Conservation (phyloP, 2,888 invertebrate genomes). For the Litoditis marina region DNA sequence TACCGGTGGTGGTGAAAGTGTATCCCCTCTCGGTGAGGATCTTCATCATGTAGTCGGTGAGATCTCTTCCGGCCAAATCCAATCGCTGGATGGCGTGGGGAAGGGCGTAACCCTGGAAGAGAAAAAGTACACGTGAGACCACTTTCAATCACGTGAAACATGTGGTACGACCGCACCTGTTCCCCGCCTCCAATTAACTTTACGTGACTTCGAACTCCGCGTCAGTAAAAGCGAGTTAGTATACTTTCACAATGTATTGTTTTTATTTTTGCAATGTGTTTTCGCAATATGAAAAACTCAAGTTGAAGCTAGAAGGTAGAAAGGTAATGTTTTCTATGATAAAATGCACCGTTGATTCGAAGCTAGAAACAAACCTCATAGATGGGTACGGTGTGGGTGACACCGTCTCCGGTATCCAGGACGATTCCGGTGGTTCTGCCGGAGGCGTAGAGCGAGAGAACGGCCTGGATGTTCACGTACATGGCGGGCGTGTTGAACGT, state of each 20-base stretch:
- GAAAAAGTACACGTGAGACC: not conserved
- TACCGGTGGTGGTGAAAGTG: slow-evolving; percentile 61
- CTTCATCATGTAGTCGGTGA: slow-evolving; percentile 68
- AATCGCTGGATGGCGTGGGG: slow-evolving; percentile 65
- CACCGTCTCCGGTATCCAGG: slow-evolving; percentile 85
- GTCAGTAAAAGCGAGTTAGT: no score
- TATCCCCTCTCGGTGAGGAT: slow-evolving; percentile 68
- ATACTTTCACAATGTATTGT: not conserved
- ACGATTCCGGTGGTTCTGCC: slow-evolving; percentile 91
- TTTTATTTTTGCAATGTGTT: no score
- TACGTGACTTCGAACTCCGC: no score
- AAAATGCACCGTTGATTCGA: not conserved
- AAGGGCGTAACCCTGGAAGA: slow-evolving; percentile 71
- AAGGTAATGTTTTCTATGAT: no score
- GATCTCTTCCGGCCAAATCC: slow-evolving; percentile 73
- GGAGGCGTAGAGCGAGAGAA: slow-evolving; percentile 85
- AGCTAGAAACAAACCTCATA: slow-evolving; percentile 68
- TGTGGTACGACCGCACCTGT: no score
- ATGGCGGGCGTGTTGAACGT: slow-evolving; percentile 71
- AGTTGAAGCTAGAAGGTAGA: no score
- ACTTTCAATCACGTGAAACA: not conserved
- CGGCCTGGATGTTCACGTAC: slow-evolving; percentile 83
- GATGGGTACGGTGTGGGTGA: slow-evolving; percentile 75
- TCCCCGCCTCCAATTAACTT: no score
- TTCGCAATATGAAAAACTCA: no score